Conservation (phyloP, 1,140 invertebrate genomes). For the Hestina assimilis region DNA sequence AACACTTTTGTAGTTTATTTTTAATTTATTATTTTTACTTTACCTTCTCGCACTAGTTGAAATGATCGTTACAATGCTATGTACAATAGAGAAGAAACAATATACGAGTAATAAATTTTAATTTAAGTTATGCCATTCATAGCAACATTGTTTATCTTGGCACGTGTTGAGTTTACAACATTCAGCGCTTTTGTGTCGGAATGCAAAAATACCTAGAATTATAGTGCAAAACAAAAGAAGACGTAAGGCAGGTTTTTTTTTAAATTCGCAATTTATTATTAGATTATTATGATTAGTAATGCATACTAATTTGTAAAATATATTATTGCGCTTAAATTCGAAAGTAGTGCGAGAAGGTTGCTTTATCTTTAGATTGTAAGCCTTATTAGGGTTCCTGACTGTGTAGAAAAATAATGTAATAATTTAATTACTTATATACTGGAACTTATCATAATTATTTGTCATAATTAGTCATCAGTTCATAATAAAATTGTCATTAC, state of each 20-base stretch:
- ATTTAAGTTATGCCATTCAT: constrained; percentile 14
- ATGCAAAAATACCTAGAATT: constrained; percentile 11
- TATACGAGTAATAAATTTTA: neutral
- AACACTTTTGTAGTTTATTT: constrained; percentile 3
- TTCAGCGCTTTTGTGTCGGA: constrained; percentile 3
- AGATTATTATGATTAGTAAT: too few relatives aligned
- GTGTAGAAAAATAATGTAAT: neutral
- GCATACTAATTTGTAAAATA: too few relatives aligned
- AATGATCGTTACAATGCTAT: neutral
- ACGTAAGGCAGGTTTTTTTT: neutral
- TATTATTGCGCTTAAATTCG: neutral
- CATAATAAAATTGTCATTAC: neutral
- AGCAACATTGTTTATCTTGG: constrained; percentile 20
- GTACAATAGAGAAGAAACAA: neutral
- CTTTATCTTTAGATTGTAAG: neutral
- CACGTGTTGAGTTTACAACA: constrained; percentile 6
- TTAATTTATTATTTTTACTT: neutral
- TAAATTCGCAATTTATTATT: neutral
- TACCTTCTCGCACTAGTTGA: constrained; percentile 1
- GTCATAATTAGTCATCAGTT: neutral
- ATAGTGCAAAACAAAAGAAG: neutral
- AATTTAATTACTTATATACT: too few relatives aligned
- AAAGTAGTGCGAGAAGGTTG: neutral
- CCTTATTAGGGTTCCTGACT: neutral
- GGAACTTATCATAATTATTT: too few relatives aligned